These are phyloP conservation scores for Siderastrea radians DNA, from an alignment of 92 coral and sea anemone genomes.

Conservation along the genomic window DNA sequence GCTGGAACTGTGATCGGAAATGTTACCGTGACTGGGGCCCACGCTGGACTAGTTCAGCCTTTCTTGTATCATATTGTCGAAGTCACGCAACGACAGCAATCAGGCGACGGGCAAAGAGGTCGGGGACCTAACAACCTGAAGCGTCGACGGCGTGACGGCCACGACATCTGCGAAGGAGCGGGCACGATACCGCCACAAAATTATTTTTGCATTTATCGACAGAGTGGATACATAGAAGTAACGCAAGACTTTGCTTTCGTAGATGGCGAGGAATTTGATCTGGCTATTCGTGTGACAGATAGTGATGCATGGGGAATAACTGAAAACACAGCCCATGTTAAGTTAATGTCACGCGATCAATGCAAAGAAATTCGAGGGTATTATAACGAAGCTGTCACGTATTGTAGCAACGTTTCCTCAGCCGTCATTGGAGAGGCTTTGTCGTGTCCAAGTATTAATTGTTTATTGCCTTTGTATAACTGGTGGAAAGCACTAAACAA, in stretches of 20 bases:
- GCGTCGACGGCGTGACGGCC: slow-evolving; percentile 28
- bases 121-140: slow-evolving; percentile 15
- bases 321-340: slow-evolving; percentile 19
- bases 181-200: slow-evolving; percentile 10
- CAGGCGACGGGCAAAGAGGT: background rate
- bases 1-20: slow-evolving; percentile 30
- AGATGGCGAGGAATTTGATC: slow-evolving; percentile 33
- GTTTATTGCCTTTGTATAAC: slow-evolving; percentile 24
- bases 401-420: slow-evolving; percentile 12
- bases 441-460: slow-evolving; percentile 14
- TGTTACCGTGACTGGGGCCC: slow-evolving; percentile 27
- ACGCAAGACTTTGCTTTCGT: slow-evolving; percentile 30
- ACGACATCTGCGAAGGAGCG: slow-evolving; percentile 12
- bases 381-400: slow-evolving; percentile 12
- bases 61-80: slow-evolving; percentile 20
- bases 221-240: slow-evolving; percentile 28
- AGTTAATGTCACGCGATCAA: slow-evolving; percentile 13
- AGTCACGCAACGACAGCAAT: slow-evolving; percentile 16
- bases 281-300: slow-evolving; percentile 52
- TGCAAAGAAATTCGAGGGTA: slow-evolving; percentile 24
- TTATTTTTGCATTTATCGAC: slow-evolving; percentile 41
- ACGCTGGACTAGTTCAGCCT: slow-evolving; percentile 28
- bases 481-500: slow-evolving; percentile 19
- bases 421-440: background rate
- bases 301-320: slow-evolving; percentile 31